Evolutionary conservation across 2,113 vertebrate species (phyloP).

Genomic region (Sinosuthora webbiana): DNA sequence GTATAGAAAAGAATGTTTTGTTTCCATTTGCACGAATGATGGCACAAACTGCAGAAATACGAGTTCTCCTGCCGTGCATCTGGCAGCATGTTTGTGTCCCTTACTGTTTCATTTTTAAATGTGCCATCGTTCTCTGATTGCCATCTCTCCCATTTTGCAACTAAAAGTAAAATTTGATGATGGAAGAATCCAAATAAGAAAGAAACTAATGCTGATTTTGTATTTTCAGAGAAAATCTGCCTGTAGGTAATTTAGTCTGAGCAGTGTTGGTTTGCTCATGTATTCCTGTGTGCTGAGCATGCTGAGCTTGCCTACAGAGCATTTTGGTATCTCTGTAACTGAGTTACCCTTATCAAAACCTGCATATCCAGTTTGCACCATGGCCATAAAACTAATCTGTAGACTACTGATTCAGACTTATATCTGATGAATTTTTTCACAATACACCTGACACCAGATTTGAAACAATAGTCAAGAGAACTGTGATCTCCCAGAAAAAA

Average conservation of each 20-base stretch:
- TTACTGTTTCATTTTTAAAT: not conserved
- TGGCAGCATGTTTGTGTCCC: not conserved
- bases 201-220: not conserved
- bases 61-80: not conserved
- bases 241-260: not conserved
- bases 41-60: not conserved
- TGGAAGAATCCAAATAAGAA: not conserved
- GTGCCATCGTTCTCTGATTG: not conserved
- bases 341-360: conserved; percentile 14
- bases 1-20: not conserved
- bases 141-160: not conserved
- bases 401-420: not conserved
- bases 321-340: not conserved
- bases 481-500: not conserved
- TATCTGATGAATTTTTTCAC: not conserved
- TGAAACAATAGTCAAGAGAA: not conserved
- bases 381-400: not conserved
- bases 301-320: not conserved
- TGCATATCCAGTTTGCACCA: not conserved
- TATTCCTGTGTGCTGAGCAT: not conserved
- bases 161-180: not conserved
- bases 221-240: not conserved
- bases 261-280: not conserved
- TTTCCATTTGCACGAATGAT: not conserved
- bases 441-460: not conserved